Base-by-base conservation (phyloP, 2,888 invertebrate genomes). In the Drosophila emarginata region DNA sequence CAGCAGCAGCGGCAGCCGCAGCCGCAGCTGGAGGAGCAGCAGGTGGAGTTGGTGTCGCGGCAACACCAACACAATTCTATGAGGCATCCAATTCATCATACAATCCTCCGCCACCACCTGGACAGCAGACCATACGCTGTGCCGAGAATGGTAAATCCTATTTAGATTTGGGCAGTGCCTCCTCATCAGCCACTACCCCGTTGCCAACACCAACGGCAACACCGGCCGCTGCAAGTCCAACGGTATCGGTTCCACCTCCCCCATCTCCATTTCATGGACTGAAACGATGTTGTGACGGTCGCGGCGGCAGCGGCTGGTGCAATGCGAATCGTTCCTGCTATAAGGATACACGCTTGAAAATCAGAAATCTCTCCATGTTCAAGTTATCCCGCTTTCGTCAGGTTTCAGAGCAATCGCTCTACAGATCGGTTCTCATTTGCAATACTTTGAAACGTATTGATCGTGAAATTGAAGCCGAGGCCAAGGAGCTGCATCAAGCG, bases 81-180 rank as follows among this genome's bases (percentile, higher is more conserved):
- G 80, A 86, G 67, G 74, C 68, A n/a, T 66, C 67, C 60, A 84
- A 69, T 64, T 77, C 69, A 68, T 87, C 57, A 87, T 88, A 74
- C 57, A 76, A 78, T 59, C 79, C 81, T n/a, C 96, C 95, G 91
- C 95, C 96, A 4, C 91, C 71, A 9, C 60, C 81, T 4, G 96
- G 96, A 88, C 96, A 96, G 91, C 96, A 96, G 91, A 97, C 97
- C 89, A 97, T 97, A 91, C 94, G 96, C 76, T 94, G 95, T 81
- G 97, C 97, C 85, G 97, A 97, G 92, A 97, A 97, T 92, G 97
- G 97, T 88, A 97, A 97, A 92, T 96, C 96, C 78, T 97, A 97
- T 93, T 93, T 97, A 90, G 97, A 97, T 92, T 93, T 97, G 76
- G 97, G 97, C 11, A 91, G 91, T 86, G 95, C 95, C 82, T 94